Conservation (phyloP, 2,113 vertebrate species). For the Gymnogyps californianus region DNA sequence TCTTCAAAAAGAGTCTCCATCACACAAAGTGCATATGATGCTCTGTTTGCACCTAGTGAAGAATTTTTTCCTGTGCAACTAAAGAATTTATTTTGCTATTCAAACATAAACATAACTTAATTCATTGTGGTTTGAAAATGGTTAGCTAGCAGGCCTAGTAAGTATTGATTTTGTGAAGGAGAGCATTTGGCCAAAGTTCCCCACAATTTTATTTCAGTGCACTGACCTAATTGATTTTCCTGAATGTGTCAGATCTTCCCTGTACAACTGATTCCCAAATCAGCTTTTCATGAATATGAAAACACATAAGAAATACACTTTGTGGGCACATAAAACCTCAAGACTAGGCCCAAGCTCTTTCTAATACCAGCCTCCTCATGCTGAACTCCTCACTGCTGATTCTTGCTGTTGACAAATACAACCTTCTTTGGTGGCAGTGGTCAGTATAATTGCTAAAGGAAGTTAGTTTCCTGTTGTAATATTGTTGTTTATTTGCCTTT, state of each 20-base stretch:
- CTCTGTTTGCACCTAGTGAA: neutral
- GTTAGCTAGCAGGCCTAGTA: neutral
- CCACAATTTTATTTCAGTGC: neutral
- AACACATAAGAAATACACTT: neutral
- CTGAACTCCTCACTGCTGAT: neutral
- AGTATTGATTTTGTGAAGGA: neutral
- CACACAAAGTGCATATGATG: neutral
- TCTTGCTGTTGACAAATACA: neutral
- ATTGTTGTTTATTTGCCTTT: neutral
- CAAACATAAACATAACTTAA: neutral
- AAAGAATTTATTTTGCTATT: neutral
- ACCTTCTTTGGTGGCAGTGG: neutral
- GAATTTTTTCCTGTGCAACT: neutral
- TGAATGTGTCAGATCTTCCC: neutral
- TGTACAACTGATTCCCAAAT: neutral
- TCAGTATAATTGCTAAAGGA: neutral
- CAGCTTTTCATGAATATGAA: neutral
- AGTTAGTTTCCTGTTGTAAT: neutral
- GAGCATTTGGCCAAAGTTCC: neutral
- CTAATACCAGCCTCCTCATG: neutral
- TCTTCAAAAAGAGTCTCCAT: neutral
- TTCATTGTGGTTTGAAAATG: neutral
- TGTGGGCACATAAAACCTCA: neutral
- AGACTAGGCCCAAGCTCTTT: neutral
- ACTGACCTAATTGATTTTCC: neutral